These are phyloP conservation scores for Geothlypis trichas DNA, from an alignment of 2,113 vertebrate genomes.

Conservation along the genomic window DNA sequence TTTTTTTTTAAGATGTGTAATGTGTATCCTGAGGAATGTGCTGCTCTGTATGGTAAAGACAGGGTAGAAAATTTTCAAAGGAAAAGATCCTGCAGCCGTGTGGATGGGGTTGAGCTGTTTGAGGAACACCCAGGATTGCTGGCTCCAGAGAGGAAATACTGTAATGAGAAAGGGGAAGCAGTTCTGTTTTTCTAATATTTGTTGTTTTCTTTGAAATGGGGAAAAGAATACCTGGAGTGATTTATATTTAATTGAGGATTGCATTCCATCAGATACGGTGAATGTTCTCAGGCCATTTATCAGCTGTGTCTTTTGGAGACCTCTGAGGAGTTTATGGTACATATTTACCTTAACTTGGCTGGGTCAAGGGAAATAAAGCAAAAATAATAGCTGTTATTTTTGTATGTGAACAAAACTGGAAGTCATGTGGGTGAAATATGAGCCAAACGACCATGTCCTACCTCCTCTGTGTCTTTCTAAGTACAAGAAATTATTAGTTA, in stretches of 20 bases:
- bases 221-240: slow-evolving; percentile 72
- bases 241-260: slow-evolving; percentile 72
- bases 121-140: slow-evolving; percentile 56
- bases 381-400: slow-evolving; percentile 66
- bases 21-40: background rate
- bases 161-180: slow-evolving; percentile 61
- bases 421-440: slow-evolving; percentile 48
- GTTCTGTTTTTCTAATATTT: slow-evolving; percentile 52
- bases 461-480: slow-evolving; percentile 50
- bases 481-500: slow-evolving; percentile 36
- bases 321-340: slow-evolving; percentile 45
- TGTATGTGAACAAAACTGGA: slow-evolving; percentile 48
- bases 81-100: slow-evolving; percentile 30
- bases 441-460: slow-evolving; percentile 29
- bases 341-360: slow-evolving; percentile 64
- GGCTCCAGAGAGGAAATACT: slow-evolving; percentile 58
- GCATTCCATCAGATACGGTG: slow-evolving; percentile 68
- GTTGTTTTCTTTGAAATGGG: slow-evolving; percentile 67
- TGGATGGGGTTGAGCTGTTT: slow-evolving; percentile 30
- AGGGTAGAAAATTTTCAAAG: slow-evolving; percentile 27
- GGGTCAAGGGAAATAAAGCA: slow-evolving; percentile 71
- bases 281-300: slow-evolving; percentile 66
- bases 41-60: background rate
- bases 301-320: slow-evolving; percentile 49
- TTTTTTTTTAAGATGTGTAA: background rate